A percentile compares a stretch with the other conserved stretches of the same genome.
These are phyloP conservation scores for Mormyrus hasselquistii DNA, from an alignment of 2,797 vertebrate genomes.

Conservation along the genomic window DNA sequence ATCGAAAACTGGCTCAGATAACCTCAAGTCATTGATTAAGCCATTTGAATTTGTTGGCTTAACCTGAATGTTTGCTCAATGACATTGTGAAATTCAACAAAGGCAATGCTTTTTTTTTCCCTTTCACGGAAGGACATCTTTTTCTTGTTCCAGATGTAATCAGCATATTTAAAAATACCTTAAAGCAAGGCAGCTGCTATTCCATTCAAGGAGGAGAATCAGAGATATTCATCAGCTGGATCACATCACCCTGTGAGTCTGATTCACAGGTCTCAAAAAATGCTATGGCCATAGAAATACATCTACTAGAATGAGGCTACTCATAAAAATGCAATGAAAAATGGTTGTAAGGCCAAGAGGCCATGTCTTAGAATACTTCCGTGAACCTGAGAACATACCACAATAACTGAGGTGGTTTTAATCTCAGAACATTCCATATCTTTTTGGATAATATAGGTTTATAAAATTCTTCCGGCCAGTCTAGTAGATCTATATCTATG, in stretches of 20 bases:
- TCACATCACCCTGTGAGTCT: neutral
- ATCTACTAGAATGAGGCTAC: neutral
- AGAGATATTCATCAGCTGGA: neutral
- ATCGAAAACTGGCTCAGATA: neutral
- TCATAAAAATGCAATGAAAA: neutral
- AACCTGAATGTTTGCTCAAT: neutral
- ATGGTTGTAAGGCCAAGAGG: neutral
- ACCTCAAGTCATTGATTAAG: neutral
- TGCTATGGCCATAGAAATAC: neutral
- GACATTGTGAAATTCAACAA: neutral
- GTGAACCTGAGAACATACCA: neutral
- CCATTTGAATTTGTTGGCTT: neutral
- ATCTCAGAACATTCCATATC: neutral
- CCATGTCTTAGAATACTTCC: neutral
- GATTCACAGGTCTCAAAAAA: neutral
- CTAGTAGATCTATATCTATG: constrained; percentile 20
- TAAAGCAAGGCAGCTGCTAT: neutral
- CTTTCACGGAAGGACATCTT: neutral
- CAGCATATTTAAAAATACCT: neutral
- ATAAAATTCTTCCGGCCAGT: neutral
- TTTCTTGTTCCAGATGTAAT: neutral
- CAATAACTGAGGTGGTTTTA: neutral
- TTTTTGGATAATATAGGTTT: neutral
- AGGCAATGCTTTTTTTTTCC: neutral
- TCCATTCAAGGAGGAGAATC: neutral